Evolutionary conservation across 1,140 invertebrate species (phyloP), one percentile per base, ranked within the genome.

Genomic region (Bombus pascuorum): DNA sequence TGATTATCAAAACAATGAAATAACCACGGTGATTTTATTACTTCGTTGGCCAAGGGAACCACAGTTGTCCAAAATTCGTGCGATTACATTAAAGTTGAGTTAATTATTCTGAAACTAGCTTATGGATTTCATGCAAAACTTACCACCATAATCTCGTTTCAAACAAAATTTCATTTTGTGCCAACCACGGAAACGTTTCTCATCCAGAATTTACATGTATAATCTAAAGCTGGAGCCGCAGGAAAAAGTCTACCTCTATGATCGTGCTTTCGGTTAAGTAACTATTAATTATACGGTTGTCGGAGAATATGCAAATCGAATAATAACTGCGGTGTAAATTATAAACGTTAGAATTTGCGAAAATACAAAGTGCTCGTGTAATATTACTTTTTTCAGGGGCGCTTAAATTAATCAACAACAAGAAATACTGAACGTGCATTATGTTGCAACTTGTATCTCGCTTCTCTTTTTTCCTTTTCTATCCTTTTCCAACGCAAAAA

Each of bases 231-330:
- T 22, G 18, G 8, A 80, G n/a, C 25, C 37, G 13, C 42, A 25
- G 39, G 34, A 68, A 71, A 80, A 34, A 28, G 28, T 42, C 5
- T 12, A 25, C 28, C n/a, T 9, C n/a, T 70, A 32, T 12, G 47
- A 70, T n/a, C 62, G 34, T 15, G 34, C 44, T 53, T 37, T 37
- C 32, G 34, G 15, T 18, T 18, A 59, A 81, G 62, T 72, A 34
- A 34, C n/a, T 73, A 44, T 77, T 15, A 77, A 77, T 76, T 57
- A 39, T 5, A 13, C 37, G 37, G 62, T 1, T 25, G 12, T 47
- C 39, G 44, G 34, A 37, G 53, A 77, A 57, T 42, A 68, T 83
- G 74, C 28, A 83, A 70, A 78, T 83, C n/a, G 65, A 57, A 65
- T 47, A 82, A 83, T 59, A 83, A 70, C 74, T 9, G 22, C 25